Percentiles rank a stretch among this genome's conserved stretches.
Conservation (phyloP, 1,140 invertebrate species). For the Nephila pilipes region DNA sequence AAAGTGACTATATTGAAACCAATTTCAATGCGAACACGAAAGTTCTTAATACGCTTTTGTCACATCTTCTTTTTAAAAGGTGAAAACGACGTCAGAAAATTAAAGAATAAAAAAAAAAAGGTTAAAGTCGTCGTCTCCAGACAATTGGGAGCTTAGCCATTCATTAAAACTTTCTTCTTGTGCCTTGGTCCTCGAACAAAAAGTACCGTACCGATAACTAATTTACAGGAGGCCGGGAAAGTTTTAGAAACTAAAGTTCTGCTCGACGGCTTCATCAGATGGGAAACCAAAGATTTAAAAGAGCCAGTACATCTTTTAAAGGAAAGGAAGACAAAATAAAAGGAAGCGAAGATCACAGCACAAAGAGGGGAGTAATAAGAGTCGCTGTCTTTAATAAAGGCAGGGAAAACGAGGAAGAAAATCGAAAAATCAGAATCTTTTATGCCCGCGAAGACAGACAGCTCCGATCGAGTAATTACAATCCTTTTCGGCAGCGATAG, state of each 20-base stretch:
- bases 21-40: neutral
- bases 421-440: slow-evolving; percentile 76
- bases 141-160: slow-evolving; percentile 49
- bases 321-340: slow-evolving; percentile 26
- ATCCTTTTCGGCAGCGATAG: slow-evolving; percentile 70
- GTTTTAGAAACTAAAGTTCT: slow-evolving; percentile 56
- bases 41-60: neutral
- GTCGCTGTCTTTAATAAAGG: slow-evolving; percentile 63
- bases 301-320: slow-evolving; percentile 71
- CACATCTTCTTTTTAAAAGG: slow-evolving; percentile 8
- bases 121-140: slow-evolving; percentile 12
- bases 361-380: slow-evolving; percentile 67
- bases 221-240: slow-evolving; percentile 67
- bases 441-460: slow-evolving; percentile 69
- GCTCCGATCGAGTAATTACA: slow-evolving; percentile 72
- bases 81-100: slow-evolving; percentile 39
- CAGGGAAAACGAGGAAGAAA: slow-evolving; percentile 48
- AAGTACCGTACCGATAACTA: slow-evolving; percentile 61
- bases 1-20: neutral
- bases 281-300: slow-evolving; percentile 72
- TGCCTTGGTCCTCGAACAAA: slow-evolving; percentile 47
- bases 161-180: slow-evolving; percentile 74
- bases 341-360: neutral
- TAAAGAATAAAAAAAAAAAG: slow-evolving; percentile 10
- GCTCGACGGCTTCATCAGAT: slow-evolving; percentile 7